Percentiles rank a stretch among this genome's conserved stretches.
These are phyloP conservation scores for Rhodinocichla rosea DNA, from an alignment of 2,113 vertebrate genomes.

Conservation along the genomic window DNA sequence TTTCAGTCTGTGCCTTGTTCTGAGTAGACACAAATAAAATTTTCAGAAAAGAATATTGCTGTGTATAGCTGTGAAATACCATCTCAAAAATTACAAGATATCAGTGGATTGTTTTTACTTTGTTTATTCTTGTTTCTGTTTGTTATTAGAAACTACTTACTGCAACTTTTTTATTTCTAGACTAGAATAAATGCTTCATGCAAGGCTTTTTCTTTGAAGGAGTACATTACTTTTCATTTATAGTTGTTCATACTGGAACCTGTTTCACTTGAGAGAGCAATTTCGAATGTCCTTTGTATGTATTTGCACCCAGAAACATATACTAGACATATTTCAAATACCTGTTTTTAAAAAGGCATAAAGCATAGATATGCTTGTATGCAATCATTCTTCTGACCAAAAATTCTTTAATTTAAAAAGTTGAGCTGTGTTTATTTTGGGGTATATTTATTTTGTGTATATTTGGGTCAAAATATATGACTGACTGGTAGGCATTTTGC, in stretches of 20 bases:
- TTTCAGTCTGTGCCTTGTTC: not conserved
- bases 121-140: not conserved
- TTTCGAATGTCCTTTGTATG: not conserved
- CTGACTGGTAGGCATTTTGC: not conserved
- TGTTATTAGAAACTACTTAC: not conserved
- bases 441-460: not conserved
- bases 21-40: not conserved
- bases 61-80: not conserved
- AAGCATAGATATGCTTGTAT: not conserved
- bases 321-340: not conserved
- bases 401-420: not conserved
- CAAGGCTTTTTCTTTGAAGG: not conserved
- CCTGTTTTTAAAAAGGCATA: not conserved
- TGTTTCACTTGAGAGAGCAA: not conserved
- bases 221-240: not conserved
- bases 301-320: not conserved
- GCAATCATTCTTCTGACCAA: not conserved
- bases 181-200: not conserved
- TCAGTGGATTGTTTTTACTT: not conserved
- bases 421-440: not conserved
- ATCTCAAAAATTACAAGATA: not conserved
- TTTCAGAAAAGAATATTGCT: not conserved
- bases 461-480: not conserved
- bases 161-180: not conserved
- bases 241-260: not conserved